Percentiles rank a stretch among this genome's conserved stretches.
These are phyloP conservation scores for Drosophila macrothrix DNA, from an alignment of 2,888 invertebrate species.

Conservation along the genomic window DNA sequence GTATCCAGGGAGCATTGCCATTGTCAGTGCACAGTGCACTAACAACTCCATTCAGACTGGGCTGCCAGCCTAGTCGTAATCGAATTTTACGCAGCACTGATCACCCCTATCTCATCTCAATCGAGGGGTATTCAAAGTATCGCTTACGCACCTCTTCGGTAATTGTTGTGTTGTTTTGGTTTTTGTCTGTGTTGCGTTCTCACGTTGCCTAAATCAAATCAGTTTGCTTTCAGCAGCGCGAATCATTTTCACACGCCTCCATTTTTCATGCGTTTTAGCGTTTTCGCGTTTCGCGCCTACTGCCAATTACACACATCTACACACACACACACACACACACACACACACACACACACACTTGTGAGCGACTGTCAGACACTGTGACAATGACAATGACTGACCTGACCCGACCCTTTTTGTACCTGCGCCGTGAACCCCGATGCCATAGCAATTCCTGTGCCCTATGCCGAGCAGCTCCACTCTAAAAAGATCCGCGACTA, in stretches of 20 bases:
- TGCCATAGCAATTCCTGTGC: background rate
- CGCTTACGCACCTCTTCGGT: conserved; percentile 50
- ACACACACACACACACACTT: background rate
- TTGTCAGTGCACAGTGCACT: background rate
- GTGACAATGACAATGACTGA: conserved; percentile 61
- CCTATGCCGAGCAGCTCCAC: conserved; percentile 8
- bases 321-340: background rate
- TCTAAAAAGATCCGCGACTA: conserved; percentile 24
- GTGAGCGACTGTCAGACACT: conserved; percentile 40
- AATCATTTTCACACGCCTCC: conserved; percentile 65
- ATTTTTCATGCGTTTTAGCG: conserved; percentile 44
- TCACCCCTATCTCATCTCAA: conserved; percentile 35
- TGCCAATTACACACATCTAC: conserved; percentile 45
- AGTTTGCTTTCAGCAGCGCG: conserved; percentile 47
- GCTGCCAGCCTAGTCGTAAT: conserved; percentile 45
- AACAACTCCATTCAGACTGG: conserved; percentile 43
- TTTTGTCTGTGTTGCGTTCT: conserved; percentile 51
- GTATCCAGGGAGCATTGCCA: background rate
- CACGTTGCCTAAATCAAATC: conserved; percentile 57
- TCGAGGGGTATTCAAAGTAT: conserved; percentile 27
- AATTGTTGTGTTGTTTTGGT: conserved; percentile 46
- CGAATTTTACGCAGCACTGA: conserved; percentile 57
- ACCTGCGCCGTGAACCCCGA: conserved; percentile 12
- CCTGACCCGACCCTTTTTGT: conserved; percentile 23
- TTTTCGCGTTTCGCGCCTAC: conserved; percentile 56